Evolutionary conservation across 2,888 invertebrate genomes (phyloP), one percentile per base, ranked within the genome.

Genomic region (Scaptodrosophila latifasciaeformis): DNA sequence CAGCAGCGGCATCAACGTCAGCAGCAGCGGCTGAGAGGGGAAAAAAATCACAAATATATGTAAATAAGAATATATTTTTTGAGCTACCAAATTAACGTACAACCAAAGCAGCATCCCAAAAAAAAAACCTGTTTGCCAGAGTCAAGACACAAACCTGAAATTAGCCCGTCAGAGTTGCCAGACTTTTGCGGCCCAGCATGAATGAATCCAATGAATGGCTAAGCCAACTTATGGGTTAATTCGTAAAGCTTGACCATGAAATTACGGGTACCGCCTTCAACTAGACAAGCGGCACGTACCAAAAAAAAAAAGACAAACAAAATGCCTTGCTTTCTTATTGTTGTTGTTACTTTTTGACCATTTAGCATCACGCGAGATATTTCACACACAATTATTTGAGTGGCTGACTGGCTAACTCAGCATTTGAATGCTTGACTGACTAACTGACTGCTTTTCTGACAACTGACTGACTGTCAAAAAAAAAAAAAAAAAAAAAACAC

Each of bases 1-100:
- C 43, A 47, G 15, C 40, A 46, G 45, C 64, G 76, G 62, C 60
- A 83, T 81, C 81, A 81, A 81, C 83, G 81, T 81, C 81, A 83
- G 70, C 72, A 57, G 49, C 31, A 27, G 37, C 40, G 21, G 19
- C n/a, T 49, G 48, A 24, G 45, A 49, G 44, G 29, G 29, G 7
- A 49, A 30, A 42, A 50, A 43, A n/a, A n/a, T n/a, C n/a, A n/a
- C n/a, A n/a, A n/a, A n/a, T n/a, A n/a, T n/a, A n/a, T n/a, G n/a
- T n/a, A n/a, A n/a, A n/a, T n/a, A n/a, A n/a, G n/a, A n/a, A n/a
- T n/a, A n/a, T n/a, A n/a, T n/a, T n/a, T n/a, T n/a, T n/a, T n/a
- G n/a, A 79, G 64, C 72, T 62, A 70, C 77, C 72, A 72, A 72
- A 79, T 72, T 72, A 72, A 79, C 77, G 70, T 56, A 31, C 7